Evolutionary conservation across 2,888 invertebrate species (phyloP).

Genomic region (Microplitis manilae): DNA sequence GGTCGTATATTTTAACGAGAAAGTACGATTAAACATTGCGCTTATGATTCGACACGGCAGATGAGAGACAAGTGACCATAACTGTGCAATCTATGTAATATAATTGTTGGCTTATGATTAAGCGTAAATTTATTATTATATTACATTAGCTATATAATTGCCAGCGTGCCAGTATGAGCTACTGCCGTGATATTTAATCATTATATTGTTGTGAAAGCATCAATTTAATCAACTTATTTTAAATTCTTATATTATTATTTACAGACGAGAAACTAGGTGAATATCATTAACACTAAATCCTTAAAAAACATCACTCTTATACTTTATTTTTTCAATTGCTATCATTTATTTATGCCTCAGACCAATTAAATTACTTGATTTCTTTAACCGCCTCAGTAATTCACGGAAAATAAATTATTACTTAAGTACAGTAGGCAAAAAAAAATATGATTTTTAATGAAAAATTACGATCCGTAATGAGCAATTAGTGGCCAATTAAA

Average conservation of each 20-base stretch:
- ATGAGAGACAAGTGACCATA: background rate
- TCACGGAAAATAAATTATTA: too few species aligned
- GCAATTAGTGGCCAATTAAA: too few species aligned
- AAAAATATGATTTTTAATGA: too few species aligned
- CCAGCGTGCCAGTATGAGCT: background rate
- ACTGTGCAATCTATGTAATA: background rate
- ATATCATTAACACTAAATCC: background rate
- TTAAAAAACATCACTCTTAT: background rate
- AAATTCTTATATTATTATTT: constrained; percentile 3
- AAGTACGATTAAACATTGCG: background rate
- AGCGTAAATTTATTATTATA: background rate
- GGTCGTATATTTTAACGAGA: constrained; percentile 24
- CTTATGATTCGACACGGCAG: background rate
- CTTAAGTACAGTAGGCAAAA: too few species aligned
- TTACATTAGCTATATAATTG: background rate
- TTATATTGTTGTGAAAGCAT: constrained; percentile 23
- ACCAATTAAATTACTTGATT: too few species aligned
- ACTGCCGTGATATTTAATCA: constrained; percentile 14
- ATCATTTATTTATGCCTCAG: background rate
- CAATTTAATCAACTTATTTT: background rate
- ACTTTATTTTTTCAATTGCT: background rate
- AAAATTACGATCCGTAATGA: too few species aligned
- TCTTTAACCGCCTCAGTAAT: too few species aligned
- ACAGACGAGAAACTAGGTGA: background rate
- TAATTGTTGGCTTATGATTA: constrained; percentile 11